Base-by-base conservation (phyloP, 2,888 invertebrate genomes). In the Drosophila anomalata region DNA sequence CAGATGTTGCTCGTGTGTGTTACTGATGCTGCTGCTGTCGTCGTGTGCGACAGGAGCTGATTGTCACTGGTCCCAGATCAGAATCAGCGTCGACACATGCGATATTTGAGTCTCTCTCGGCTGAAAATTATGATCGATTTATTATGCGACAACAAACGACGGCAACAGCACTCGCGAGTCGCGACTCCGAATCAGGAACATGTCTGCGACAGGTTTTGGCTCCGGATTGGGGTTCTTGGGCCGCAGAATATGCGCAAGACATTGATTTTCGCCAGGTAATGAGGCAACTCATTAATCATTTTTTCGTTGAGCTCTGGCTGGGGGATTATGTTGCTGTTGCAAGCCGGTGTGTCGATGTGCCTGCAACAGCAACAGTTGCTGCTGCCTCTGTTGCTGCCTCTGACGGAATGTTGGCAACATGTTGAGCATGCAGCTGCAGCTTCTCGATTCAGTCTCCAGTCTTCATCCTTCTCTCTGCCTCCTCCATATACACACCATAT, bases 221-320 rank as follows among this genome's bases (percentile, higher is more conserved):
- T 46, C 56, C 39, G 22, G 55, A n/a, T 56, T 62, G 67, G 63
- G 73, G 61, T 76, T 83, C 61, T 75, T 72, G 73, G 76, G 54
- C 72, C 50, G 75, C 70, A 73, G 76, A 74, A 79, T 76, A 77
- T 77, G 78, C 74, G 86, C 81, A 70, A 69, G 89, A 89, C 88
- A 88, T 89, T 89, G 89, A 86, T 85, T 88, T 89, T 80, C 68
- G 79, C 79, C 69, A 88, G 84, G 86, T 89, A 90, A 90, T 90
- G 90, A 90, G 89, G 85, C 83, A 90, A 86, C 90, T 88, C 90
- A 90, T 90, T 90, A 90, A 90, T 90, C 90, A 90, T 90, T 88
- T 88, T 84, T 87, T 78, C 58, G 61, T 67, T 62, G 71, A 73
- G 62, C 61, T 74, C 76, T 56, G 87, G 67, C 81, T 82, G 63